Percentiles rank a stretch among this genome's conserved stretches.
These are phyloP conservation scores for Ornithoptera priamus DNA, from an alignment of 2,888 invertebrate species.

Conservation along the genomic window DNA sequence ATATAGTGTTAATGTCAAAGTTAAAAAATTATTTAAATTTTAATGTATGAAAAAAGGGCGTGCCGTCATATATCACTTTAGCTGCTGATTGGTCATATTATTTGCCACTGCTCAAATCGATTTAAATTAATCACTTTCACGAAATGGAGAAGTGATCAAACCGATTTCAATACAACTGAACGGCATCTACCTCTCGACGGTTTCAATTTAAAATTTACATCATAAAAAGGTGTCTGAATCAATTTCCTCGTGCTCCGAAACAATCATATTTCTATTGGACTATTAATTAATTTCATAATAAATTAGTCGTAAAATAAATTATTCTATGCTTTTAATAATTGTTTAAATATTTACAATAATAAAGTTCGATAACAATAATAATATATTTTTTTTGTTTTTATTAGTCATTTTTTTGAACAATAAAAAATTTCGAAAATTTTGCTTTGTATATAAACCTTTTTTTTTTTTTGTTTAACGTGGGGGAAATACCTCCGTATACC, in stretches of 20 bases:
- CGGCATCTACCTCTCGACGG: constrained; percentile 3
- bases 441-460: too few relatives aligned
- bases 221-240: constrained; percentile 14
- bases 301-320: constrained; percentile 11
- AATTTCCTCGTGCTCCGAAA: constrained; percentile 17
- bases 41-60: constrained; percentile 12
- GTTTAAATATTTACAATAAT: too few relatives aligned
- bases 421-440: too few relatives aligned
- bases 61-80: constrained; percentile 26
- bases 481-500: too few relatives aligned
- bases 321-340: too few relatives aligned
- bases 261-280: constrained; percentile 19
- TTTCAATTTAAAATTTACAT: constrained; percentile 18
- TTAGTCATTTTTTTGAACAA: too few relatives aligned
- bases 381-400: too few relatives aligned
- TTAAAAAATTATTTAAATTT: not conserved
- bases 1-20: not conserved
- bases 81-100: constrained; percentile 23
- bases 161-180: constrained; percentile 21
- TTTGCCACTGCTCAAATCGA: constrained; percentile 18
- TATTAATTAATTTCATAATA: constrained; percentile 12
- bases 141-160: constrained; percentile 23
- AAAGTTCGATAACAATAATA: too few relatives aligned
- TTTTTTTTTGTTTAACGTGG: too few relatives aligned
- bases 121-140: constrained; percentile 27